Evolutionary conservation across 2,797 vertebrate species (phyloP).

Genomic region (Cephalopachus bancanus): DNA sequence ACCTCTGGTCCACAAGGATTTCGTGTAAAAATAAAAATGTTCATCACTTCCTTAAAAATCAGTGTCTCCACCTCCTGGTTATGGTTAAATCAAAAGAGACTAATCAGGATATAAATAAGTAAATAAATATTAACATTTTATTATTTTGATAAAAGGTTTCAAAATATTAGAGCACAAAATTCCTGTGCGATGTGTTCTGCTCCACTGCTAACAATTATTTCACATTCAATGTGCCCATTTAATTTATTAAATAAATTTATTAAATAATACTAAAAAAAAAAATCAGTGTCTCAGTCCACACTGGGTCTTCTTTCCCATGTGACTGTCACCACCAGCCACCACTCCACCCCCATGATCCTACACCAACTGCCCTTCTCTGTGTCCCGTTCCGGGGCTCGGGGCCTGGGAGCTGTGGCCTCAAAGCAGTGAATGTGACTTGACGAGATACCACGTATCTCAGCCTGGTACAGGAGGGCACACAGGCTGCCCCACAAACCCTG

Average conservation of each 20-base stretch:
- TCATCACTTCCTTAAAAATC: neutral
- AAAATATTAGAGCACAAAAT: constrained; percentile 45
- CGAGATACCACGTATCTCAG: neutral
- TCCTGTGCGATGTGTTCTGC: neutral
- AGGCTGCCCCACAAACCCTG: neutral
- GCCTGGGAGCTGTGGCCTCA: neutral
- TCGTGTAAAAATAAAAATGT: neutral
- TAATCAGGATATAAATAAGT: neutral
- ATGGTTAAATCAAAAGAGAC: neutral
- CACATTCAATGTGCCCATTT: neutral
- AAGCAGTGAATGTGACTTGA: neutral
- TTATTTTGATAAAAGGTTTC: neutral
- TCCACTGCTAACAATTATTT: constrained; percentile 35
- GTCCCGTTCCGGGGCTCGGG: neutral
- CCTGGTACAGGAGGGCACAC: rapidly evolving
- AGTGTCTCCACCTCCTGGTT: neutral
- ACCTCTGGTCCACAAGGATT: neutral
- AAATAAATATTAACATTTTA: constrained; percentile 24
- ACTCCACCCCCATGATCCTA: neutral
- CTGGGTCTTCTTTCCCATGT: neutral
- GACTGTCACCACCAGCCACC: neutral
- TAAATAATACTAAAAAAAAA: neutral
- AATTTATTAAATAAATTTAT: neutral
- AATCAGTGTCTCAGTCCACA: neutral
- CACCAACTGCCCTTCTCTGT: neutral